Percentiles rank a stretch among this genome's conserved stretches.
phyloP scores from a whole-genome alignment of 1,140 invertebrate genomes.

The Lerema accius region DNA sequence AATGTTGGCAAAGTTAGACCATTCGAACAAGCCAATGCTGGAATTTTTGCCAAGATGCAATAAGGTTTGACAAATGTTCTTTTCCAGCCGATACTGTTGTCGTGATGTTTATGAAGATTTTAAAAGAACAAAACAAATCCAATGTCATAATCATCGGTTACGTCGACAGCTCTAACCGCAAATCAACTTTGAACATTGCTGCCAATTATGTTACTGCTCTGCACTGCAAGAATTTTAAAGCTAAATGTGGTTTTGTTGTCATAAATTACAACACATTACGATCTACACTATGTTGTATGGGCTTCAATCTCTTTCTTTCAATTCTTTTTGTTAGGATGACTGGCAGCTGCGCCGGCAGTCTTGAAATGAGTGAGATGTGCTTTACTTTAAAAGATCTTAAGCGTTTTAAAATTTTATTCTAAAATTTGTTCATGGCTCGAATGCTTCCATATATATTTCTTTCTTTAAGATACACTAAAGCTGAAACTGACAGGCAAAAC shows the following conservation, averaged over 20 bases:
- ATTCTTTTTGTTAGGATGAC: background rate
- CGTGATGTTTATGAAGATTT: background rate
- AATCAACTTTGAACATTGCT: background rate
- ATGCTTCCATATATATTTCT: too few species aligned
- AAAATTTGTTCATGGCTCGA: too few species aligned
- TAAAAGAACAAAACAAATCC: background rate
- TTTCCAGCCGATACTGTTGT: background rate
- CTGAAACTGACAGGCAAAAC: too few species aligned
- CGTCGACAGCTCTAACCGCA: background rate
- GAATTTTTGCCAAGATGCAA: too few species aligned
- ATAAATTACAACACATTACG: background rate
- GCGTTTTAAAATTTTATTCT: too few species aligned
- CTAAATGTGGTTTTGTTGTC: background rate
- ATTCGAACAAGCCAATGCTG: too few species aligned
- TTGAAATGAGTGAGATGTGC: too few species aligned
- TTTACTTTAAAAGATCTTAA: too few species aligned
- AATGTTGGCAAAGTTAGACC: too few species aligned
- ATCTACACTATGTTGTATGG: background rate
- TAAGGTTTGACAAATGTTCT: too few species aligned
- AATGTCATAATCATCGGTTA: background rate
- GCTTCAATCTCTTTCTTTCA: background rate
- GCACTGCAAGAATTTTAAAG: background rate
- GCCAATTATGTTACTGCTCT: background rate
- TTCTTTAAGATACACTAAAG: too few species aligned
- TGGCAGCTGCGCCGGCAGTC: background rate